phyloP scores from a whole-genome alignment of 2,797 vertebrate genomes.

The Enteromius thamalakanensis region DNA sequence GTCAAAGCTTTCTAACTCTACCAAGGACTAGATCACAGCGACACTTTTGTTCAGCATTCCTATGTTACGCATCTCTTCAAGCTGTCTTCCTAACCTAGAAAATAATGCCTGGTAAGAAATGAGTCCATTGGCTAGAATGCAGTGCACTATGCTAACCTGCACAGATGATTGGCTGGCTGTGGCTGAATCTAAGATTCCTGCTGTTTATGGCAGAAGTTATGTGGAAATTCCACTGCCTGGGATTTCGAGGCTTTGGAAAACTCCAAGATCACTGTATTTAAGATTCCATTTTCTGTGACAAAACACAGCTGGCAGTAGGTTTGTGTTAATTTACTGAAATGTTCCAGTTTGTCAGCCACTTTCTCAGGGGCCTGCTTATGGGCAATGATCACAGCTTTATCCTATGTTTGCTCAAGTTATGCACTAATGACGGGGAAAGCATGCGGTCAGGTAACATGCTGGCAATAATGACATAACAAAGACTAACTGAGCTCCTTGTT shows the following conservation, averaged over 20 bases:
- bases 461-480: constrained; percentile 50
- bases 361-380: constrained; percentile 13
- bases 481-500: constrained; percentile 35
- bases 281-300: constrained; percentile 43
- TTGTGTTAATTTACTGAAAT: constrained; percentile 42
- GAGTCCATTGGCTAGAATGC: constrained; percentile 33
- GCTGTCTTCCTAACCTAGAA: constrained; percentile 39
- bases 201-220: constrained; percentile 26
- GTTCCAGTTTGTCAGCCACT: constrained; percentile 41
- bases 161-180: constrained; percentile 36
- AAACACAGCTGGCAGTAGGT: constrained; percentile 60
- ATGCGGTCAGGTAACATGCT: constrained; percentile 54
- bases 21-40: constrained; percentile 49
- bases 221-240: constrained; percentile 36
- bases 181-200: constrained; percentile 18
- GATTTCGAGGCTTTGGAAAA: constrained; percentile 54
- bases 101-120: constrained; percentile 34
- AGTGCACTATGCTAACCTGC: constrained; percentile 42
- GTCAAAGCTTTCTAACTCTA: constrained; percentile 50
- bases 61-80: constrained; percentile 41
- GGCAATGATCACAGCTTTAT: constrained; percentile 25
- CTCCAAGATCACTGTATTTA: constrained; percentile 38
- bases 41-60: constrained; percentile 49
- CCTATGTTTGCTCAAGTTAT: constrained; percentile 21
- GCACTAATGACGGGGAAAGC: constrained; percentile 51